A percentile compares a stretch with the other conserved stretches of the same genome.
These are phyloP conservation scores for Trididemnum clinides DNA, from an alignment of 23 tunicate species.

Conservation along the genomic window DNA sequence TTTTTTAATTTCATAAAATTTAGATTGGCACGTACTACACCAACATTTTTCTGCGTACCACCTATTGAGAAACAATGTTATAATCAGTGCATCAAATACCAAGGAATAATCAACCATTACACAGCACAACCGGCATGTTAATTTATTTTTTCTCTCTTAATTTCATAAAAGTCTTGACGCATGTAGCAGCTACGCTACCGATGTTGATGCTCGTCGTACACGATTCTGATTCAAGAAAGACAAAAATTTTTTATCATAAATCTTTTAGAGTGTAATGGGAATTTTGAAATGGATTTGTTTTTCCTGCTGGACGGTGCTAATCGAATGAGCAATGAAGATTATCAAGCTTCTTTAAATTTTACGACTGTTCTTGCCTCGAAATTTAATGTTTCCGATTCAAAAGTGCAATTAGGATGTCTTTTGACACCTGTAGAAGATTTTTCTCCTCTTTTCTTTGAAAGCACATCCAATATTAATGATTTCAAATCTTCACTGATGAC, in stretches of 20 bases:
- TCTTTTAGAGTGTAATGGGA: constrained; percentile 1
- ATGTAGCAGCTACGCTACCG: no score
- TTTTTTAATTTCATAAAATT: no score
- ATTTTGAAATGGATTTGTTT: constrained; percentile 1
- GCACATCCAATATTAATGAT: background rate
- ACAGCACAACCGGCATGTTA: no score
- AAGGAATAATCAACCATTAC: no score
- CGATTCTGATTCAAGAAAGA: no score
- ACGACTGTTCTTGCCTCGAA: background rate
- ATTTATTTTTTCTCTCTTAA: no score
- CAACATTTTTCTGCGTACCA: no score
- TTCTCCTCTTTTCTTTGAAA: background rate
- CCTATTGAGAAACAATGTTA: no score
- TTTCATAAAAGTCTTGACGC: no score
- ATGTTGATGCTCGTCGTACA: no score
- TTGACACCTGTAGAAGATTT: background rate
- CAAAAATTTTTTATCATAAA: background rate
- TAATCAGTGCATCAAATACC: no score
- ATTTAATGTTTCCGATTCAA: background rate
- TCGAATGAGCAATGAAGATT: background rate
- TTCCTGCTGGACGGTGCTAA: background rate
- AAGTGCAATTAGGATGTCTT: constrained; percentile 10
- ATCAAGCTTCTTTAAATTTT: background rate
- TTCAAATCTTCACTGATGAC: background rate
- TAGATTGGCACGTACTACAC: no score